Percentiles rank a stretch among this genome's conserved stretches.
phyloP scores from a whole-genome alignment of 2,888 invertebrate genomes.

The Papilio gigon region DNA sequence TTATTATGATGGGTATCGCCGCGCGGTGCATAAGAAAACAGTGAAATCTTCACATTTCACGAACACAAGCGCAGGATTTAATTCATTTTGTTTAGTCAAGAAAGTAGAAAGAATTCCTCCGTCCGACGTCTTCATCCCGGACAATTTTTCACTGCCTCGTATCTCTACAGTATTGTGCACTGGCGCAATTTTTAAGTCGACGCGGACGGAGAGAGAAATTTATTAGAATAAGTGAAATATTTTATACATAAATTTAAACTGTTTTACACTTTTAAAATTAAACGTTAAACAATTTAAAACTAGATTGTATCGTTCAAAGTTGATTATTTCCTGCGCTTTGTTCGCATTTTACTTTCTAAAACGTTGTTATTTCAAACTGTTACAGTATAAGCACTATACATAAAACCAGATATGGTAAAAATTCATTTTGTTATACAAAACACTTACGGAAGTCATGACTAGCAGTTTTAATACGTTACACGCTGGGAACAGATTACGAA shows the following conservation, averaged over 20 bases:
- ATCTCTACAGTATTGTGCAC: slow-evolving; percentile 48
- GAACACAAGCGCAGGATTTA: slow-evolving; percentile 52
- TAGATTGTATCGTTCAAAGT: background rate
- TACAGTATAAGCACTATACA: background rate
- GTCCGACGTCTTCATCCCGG: slow-evolving; percentile 67
- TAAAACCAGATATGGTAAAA: background rate
- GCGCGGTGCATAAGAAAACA: slow-evolving; percentile 17
- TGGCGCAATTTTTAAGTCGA: slow-evolving; percentile 51
- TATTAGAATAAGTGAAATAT: slow-evolving; percentile 39
- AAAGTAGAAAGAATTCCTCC: slow-evolving; percentile 58
- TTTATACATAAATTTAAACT: slow-evolving; percentile 43
- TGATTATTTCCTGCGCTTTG: background rate
- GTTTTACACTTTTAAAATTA: slow-evolving; percentile 52
- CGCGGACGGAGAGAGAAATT: slow-evolving; percentile 48
- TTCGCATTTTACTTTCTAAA: background rate
- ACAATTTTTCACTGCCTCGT: slow-evolving; percentile 69
- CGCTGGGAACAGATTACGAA: too few species aligned
- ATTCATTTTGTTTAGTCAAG: slow-evolving; percentile 62
- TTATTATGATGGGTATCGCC: background rate
- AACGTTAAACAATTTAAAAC: slow-evolving; percentile 37
- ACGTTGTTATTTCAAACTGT: background rate
- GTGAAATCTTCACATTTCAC: slow-evolving; percentile 40
- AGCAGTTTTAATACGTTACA: too few species aligned
- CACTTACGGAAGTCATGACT: too few species aligned
- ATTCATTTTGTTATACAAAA: too few species aligned